These are phyloP conservation scores for Poecile montanus DNA, from an alignment of 2,797 vertebrate species.

Conservation along the genomic window DNA sequence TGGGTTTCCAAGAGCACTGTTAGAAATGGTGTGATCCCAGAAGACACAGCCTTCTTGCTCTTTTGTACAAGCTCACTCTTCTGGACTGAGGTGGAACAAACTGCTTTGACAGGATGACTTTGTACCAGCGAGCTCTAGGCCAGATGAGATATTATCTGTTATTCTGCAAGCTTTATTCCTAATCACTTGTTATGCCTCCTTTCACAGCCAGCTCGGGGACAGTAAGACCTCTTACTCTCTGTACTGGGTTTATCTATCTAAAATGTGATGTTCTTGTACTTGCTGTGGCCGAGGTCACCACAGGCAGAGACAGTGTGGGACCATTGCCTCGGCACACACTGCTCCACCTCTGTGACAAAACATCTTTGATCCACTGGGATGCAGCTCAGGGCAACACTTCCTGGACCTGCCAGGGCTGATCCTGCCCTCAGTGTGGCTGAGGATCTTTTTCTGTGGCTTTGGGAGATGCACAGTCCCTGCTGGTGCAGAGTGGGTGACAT, in stretches of 20 bases:
- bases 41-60: not conserved
- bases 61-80: not conserved
- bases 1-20: not conserved
- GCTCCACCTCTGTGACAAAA: not conserved
- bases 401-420: not conserved
- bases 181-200: not conserved
- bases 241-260: not conserved
- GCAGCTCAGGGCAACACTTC: not conserved
- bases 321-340: not conserved
- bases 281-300: not conserved
- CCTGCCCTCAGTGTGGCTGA: not conserved
- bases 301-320: not conserved
- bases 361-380: not conserved
- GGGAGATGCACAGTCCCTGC: not conserved
- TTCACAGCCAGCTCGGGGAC: not conserved
- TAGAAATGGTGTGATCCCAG: not conserved
- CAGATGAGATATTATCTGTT: not conserved
- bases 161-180: not conserved
- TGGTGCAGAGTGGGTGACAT: too few species aligned
- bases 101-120: not conserved
- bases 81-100: slow-evolving; percentile 6
- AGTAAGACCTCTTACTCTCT: not conserved
- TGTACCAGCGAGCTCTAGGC: not conserved
- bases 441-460: not conserved
- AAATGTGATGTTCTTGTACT: not conserved